These are phyloP conservation scores for Netelia inedita DNA, from an alignment of 2,888 invertebrate genomes.

Conservation along the genomic window DNA sequence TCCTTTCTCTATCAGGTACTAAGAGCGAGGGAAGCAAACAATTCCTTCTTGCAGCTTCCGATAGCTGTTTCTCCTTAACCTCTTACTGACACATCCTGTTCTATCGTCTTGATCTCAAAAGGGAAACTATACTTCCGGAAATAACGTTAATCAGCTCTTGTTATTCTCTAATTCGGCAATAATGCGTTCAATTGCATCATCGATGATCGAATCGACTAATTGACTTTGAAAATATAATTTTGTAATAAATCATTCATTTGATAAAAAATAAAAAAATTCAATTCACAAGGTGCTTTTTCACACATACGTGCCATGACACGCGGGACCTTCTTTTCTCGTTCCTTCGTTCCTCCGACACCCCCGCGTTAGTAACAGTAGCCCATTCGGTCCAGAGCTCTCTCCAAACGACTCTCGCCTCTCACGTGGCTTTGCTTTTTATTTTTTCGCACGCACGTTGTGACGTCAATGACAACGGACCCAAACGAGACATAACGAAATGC, in stretches of 20 bases:
- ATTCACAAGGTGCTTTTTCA: too few species aligned
- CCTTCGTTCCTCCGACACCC: not conserved
- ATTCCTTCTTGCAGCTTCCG: slow-evolving; percentile 11
- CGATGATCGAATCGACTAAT: too few species aligned
- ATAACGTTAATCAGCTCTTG: too few species aligned
- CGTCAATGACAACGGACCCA: slow-evolving; percentile 53
- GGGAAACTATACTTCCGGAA: too few species aligned
- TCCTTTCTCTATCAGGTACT: not conserved
- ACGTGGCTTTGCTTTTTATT: not conserved
- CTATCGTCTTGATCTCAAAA: not conserved
- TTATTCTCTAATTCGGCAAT: too few species aligned
- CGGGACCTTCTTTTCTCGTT: not conserved
- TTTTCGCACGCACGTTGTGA: slow-evolving; percentile 40
- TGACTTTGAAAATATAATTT: too few species aligned
- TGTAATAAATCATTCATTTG: too few species aligned
- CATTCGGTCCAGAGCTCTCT: not conserved
- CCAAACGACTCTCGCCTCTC: slow-evolving; percentile 3
- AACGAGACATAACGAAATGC: slow-evolving; percentile 47
- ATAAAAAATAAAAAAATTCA: too few species aligned
- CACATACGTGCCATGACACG: too few species aligned
- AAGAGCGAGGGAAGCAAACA: slow-evolving; percentile 7
- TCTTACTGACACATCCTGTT: slow-evolving; percentile 20
- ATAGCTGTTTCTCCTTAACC: slow-evolving; percentile 13
- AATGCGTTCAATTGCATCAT: too few species aligned
- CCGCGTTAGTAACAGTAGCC: not conserved